These are phyloP conservation scores for Pogonognathellus flavescens DNA, from an alignment of 1,140 invertebrate genomes.

Conservation along the genomic window DNA sequence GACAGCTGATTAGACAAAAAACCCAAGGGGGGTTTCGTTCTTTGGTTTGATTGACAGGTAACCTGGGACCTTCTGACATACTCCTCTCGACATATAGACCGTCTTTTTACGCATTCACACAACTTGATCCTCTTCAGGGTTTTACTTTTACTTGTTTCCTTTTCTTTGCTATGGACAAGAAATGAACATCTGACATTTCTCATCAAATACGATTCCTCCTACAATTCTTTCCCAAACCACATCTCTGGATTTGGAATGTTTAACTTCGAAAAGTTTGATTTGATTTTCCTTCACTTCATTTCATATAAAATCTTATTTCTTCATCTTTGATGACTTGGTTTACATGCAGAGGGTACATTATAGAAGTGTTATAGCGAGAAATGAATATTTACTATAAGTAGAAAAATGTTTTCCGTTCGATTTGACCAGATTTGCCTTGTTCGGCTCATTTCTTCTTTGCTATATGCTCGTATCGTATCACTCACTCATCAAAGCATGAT, in stretches of 20 bases:
- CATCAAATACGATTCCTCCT: conserved; percentile 59
- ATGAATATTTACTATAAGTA: too few relatives aligned
- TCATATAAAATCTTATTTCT: background rate
- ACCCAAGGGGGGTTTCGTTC: conserved; percentile 64
- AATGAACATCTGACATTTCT: conserved; percentile 58
- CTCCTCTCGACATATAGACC: conserved; percentile 59
- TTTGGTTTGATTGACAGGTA: conserved; percentile 66
- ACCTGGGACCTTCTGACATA: conserved; percentile 66
- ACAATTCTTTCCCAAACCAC: conserved; percentile 54
- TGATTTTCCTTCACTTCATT: conserved; percentile 32
- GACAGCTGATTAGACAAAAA: conserved; percentile 68
- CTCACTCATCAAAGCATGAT: conserved; percentile 39
- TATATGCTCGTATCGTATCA: background rate
- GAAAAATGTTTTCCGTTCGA: background rate
- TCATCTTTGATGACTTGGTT: background rate
- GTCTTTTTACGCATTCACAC: conserved; percentile 59
- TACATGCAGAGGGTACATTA: too few relatives aligned
- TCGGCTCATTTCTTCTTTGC: background rate
- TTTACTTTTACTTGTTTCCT: conserved; percentile 22
- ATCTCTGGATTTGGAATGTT: conserved; percentile 6
- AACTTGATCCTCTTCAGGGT: conserved; percentile 24
- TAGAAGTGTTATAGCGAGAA: too few relatives aligned
- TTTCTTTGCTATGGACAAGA: conserved; percentile 25
- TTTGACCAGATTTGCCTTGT: background rate
- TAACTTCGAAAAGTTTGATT: background rate